A percentile compares a stretch with the other conserved stretches of the same genome.
Conservation (phyloP, 2,113 vertebrate genomes). For the Loxodonta africana region DNA sequence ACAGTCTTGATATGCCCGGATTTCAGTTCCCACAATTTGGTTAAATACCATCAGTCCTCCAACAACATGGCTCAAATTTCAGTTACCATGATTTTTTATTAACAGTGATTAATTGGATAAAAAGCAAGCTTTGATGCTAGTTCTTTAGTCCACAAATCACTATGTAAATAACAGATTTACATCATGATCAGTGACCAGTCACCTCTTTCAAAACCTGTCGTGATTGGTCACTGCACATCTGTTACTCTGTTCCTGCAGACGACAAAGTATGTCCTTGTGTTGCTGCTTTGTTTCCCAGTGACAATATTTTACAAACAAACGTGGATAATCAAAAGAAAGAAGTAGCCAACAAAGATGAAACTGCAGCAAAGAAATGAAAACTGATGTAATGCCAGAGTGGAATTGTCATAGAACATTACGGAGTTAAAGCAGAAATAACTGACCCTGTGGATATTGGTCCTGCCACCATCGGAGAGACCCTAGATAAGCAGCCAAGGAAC, state of each 20-base stretch:
- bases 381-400: not conserved
- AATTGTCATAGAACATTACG: not conserved
- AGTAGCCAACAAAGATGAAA: not conserved
- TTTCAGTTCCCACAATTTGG: not conserved
- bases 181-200: not conserved
- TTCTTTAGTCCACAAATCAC: not conserved
- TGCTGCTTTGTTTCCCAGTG: not conserved
- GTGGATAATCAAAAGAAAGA: not conserved
- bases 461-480: not conserved
- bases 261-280: not conserved
- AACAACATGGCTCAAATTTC: not conserved
- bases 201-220: conserved; percentile 15
- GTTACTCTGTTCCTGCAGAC: not conserved
- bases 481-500: not conserved
- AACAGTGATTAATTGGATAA: not conserved
- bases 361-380: not conserved
- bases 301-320: not conserved
- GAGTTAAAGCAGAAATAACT: not conserved
- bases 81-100: not conserved
- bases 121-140: not conserved
- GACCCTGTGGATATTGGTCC: not conserved
- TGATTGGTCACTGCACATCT: not conserved
- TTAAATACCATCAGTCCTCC: not conserved
- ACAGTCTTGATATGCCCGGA: not conserved
- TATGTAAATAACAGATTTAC: not conserved